phyloP scores from a whole-genome alignment of 2,888 invertebrate species.

The Metalampra italica region DNA sequence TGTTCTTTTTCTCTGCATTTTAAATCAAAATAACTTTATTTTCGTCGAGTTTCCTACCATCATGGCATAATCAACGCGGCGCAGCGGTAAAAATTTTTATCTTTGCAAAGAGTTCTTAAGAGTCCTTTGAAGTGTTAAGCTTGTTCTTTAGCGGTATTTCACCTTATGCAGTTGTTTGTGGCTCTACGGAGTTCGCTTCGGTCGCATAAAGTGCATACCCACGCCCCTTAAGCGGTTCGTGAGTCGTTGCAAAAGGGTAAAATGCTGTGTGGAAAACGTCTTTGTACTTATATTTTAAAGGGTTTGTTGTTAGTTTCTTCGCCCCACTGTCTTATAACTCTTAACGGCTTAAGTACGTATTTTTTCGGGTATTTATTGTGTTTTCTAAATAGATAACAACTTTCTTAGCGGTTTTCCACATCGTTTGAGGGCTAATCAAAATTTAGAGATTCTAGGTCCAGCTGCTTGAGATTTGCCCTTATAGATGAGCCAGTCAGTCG shows the following conservation, averaged over 20 bases:
- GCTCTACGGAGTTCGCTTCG: conserved; percentile 7
- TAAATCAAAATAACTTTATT: conserved; percentile 73
- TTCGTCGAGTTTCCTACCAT: conserved; percentile 59
- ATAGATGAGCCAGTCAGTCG: too few species aligned
- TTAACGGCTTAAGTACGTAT: too few species aligned
- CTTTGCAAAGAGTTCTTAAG: conserved; percentile 45
- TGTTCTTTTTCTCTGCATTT: conserved; percentile 65
- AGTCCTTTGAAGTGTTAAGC: conserved; percentile 49
- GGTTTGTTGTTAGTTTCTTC: background rate
- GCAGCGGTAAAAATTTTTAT: conserved; percentile 50
- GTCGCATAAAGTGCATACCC: conserved; percentile 17
- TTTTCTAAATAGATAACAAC: too few species aligned
- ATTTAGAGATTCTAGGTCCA: too few species aligned
- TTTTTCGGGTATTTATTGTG: too few species aligned
- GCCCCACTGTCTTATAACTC: background rate
- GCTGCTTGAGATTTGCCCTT: too few species aligned
- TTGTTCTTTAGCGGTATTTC: conserved; percentile 26
- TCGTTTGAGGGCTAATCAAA: too few species aligned
- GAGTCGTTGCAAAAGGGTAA: conserved; percentile 1
- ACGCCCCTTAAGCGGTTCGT: conserved; percentile 11
- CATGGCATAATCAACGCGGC: conserved; percentile 66
- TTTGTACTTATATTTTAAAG: too few species aligned
- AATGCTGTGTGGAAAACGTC: background rate
- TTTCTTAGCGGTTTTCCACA: too few species aligned
- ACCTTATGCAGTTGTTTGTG: conserved; percentile 12